phyloP scores from a whole-genome alignment of 2,888 invertebrate species.

The Helicoverpa assulta region DNA sequence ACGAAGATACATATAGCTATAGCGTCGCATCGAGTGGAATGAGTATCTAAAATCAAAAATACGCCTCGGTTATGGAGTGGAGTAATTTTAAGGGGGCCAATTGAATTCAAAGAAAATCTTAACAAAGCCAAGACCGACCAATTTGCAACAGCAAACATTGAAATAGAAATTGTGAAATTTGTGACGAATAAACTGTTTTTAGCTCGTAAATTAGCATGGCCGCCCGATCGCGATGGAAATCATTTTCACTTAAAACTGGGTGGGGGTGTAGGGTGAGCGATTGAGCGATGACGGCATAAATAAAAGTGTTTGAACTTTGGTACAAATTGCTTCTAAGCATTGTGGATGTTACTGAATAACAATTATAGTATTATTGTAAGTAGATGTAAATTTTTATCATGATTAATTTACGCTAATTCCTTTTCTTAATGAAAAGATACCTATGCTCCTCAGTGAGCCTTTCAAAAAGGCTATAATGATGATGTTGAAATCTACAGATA shows the following conservation, averaged over 20 bases:
- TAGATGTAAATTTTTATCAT: no score
- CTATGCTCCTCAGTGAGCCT: not conserved
- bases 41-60: constrained; percentile 7
- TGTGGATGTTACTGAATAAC: not conserved
- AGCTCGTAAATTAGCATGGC: constrained; percentile 71
- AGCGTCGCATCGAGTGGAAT: not conserved
- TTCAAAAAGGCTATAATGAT: no score
- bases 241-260: constrained; percentile 71
- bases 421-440: not conserved
- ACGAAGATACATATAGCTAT: not conserved
- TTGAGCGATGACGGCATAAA: not conserved
- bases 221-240: constrained; percentile 73
- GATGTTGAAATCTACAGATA: no score
- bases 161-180: constrained; percentile 73
- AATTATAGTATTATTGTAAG: no score
- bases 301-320: not conserved
- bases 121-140: constrained; percentile 65
- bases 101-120: constrained; percentile 63
- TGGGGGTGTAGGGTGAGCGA: constrained; percentile 53
- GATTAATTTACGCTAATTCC: not conserved
- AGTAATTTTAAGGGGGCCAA: constrained; percentile 46
- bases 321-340: no score
- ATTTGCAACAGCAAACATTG: constrained; percentile 71
- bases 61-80: not conserved
- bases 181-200: constrained; percentile 76